A percentile compares a stretch with the other conserved stretches of the same genome.
These are phyloP conservation scores for Drosophila leontia DNA, from an alignment of 1,140 invertebrate species.

Conservation along the genomic window DNA sequence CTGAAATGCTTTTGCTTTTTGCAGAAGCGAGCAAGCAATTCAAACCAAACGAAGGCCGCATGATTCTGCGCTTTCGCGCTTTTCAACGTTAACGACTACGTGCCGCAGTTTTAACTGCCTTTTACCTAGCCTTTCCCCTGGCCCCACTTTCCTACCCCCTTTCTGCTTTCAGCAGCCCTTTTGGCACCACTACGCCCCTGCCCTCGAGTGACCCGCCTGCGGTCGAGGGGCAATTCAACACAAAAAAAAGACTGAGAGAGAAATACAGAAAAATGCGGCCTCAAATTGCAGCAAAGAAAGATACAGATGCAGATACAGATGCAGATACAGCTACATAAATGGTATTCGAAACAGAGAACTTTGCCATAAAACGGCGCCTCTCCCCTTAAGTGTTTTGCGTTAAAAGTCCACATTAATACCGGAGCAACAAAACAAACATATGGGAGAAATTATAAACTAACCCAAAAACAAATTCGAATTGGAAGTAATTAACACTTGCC, in stretches of 20 bases:
- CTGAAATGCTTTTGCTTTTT: no score
- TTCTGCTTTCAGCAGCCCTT: background rate
- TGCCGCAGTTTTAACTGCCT: slow-evolving; percentile 78
- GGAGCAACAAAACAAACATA: slow-evolving; percentile 18
- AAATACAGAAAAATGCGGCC: slow-evolving; percentile 14
- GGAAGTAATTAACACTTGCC: slow-evolving; percentile 75
- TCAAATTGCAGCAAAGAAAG: slow-evolving; percentile 36
- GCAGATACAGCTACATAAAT: slow-evolving; percentile 9
- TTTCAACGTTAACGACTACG: slow-evolving; percentile 66
- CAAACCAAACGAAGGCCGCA: no score
- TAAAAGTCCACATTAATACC: slow-evolving; percentile 40
- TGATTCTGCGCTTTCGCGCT: slow-evolving; percentile 78
- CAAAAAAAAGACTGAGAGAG: background rate
- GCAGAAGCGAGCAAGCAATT: no score
- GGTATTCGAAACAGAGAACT: slow-evolving; percentile 17
- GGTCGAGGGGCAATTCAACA: slow-evolving; percentile 15
- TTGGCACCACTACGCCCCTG: background rate
- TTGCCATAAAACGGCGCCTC: slow-evolving; percentile 21
- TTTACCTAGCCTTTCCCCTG: slow-evolving; percentile 33
- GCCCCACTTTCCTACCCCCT: background rate
- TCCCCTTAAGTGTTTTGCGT: slow-evolving; percentile 29
- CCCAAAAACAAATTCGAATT: slow-evolving; percentile 70
- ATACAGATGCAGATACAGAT: background rate
- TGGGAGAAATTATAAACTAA: slow-evolving; percentile 60
- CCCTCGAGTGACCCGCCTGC: slow-evolving; percentile 5